Evolutionary conservation across 2,113 vertebrate genomes (phyloP), one percentile per base, ranked within the genome.

Genomic region (Physeter macrocephalus): DNA sequence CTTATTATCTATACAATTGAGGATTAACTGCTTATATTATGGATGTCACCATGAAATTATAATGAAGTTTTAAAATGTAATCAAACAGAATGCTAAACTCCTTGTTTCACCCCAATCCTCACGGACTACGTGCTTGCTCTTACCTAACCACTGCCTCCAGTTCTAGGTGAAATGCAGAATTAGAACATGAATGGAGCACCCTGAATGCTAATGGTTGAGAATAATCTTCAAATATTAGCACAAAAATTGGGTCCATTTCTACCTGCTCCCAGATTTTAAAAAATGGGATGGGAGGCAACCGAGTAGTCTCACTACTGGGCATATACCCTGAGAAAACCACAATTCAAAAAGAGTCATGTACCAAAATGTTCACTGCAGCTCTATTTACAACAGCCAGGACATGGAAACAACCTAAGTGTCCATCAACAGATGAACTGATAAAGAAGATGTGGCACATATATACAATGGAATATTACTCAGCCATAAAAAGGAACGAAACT

Each of bases 1-100:
- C 36, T 72, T 57, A 83, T 96, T 78, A 87, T 20, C 82, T 88
- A 88, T 29, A 96, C 66, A 96, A 95, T 0, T 74, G 54, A 94
- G 82, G 78, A 86, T 61, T 86, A 92, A 92, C 49, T 85, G 31
- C 88, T 95, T 90, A 74, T 8, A 88, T 41, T 84, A 62, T 17
- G 39, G 52, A 94, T n/a, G 34, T 91, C 67, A 31, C 49, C n/a
- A 62, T 54, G 31, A 97, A 97, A 20, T 66, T 94, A 27, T 46
- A 94, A 94, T 9, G 4, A 86, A 80, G 34, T 85, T 84, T 52
- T 20, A 88, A 90, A 95, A 90, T 46, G 72, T n/a, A 31, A 21
- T 71, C 9, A 80, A 85, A 62, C 15, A 75, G 52, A 77, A 1
- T 29, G 14, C n/a, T 72, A 1, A 83, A 2, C 23, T 54, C 41